Percentiles rank a stretch among this genome's conserved stretches.
phyloP scores from a whole-genome alignment of 2,113 vertebrate species.

The Equus przewalskii region DNA sequence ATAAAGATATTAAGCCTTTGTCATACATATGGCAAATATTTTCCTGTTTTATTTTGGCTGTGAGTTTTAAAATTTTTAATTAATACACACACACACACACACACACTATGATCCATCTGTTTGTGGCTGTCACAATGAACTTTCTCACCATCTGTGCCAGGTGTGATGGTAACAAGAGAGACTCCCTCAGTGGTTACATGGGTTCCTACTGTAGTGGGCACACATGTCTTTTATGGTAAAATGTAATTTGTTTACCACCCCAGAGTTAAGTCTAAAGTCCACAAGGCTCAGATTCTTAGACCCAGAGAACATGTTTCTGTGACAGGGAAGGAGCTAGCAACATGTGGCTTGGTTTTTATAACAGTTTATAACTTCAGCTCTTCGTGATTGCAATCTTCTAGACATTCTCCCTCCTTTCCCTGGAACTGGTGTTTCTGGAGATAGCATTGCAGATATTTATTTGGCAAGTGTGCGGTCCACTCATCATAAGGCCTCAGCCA shows the following conservation, averaged over 20 bases:
- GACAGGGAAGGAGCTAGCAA: background rate
- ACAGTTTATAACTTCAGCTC: background rate
- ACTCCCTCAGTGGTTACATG: background rate
- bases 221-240: background rate
- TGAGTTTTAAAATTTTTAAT: background rate
- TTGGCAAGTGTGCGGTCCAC: background rate
- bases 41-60: slow-evolving; percentile 24
- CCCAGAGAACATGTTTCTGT: background rate
- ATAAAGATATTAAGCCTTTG: slow-evolving; percentile 37
- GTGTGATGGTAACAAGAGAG: background rate
- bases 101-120: background rate
- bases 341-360: background rate
- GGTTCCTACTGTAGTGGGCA: background rate
- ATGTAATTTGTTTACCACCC: background rate
- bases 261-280: background rate
- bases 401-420: background rate
- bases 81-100: background rate
- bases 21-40: background rate
- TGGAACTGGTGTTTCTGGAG: background rate
- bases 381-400: background rate
- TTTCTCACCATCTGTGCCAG: background rate
- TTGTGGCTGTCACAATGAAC: background rate
- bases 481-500: background rate
- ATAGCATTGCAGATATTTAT: background rate
- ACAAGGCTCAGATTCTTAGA: background rate